Conservation (phyloP, 2,888 invertebrate species). For the Dryocosmus kuriphilus region DNA sequence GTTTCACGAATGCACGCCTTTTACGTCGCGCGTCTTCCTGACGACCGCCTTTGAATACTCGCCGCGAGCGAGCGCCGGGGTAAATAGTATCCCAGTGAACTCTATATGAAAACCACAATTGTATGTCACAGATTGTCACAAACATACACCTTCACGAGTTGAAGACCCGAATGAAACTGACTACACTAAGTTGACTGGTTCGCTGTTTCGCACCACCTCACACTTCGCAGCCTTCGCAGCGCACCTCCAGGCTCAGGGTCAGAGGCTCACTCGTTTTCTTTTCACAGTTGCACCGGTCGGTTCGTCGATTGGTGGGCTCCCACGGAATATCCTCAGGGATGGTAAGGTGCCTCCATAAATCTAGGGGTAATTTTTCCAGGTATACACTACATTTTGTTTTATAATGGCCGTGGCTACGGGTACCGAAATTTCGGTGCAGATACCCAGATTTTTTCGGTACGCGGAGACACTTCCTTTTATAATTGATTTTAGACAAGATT, state of each 20-base stretch:
- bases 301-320: background rate
- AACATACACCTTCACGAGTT: background rate
- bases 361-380: background rate
- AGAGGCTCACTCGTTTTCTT: background rate
- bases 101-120: background rate
- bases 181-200: background rate
- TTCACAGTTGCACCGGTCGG: background rate
- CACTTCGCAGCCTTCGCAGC: too few relatives aligned
- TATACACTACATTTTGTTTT: too few relatives aligned
- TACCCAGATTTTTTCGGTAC: too few relatives aligned
- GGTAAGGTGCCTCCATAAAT: background rate
- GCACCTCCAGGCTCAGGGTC: too few relatives aligned
- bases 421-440: too few relatives aligned
- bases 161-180: background rate
- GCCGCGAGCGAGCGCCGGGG: background rate
- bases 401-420: too few relatives aligned
- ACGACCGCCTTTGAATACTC: background rate
- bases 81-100: background rate
- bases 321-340: slow-evolving; percentile 19
- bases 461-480: too few relatives aligned
- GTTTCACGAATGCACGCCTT: slow-evolving; percentile 10
- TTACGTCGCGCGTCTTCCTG: background rate
- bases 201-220: background rate
- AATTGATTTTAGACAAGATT: too few relatives aligned
- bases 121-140: background rate